Base-by-base conservation (phyloP, 2,113 vertebrate genomes). In the Corythoichthys intestinalis region DNA sequence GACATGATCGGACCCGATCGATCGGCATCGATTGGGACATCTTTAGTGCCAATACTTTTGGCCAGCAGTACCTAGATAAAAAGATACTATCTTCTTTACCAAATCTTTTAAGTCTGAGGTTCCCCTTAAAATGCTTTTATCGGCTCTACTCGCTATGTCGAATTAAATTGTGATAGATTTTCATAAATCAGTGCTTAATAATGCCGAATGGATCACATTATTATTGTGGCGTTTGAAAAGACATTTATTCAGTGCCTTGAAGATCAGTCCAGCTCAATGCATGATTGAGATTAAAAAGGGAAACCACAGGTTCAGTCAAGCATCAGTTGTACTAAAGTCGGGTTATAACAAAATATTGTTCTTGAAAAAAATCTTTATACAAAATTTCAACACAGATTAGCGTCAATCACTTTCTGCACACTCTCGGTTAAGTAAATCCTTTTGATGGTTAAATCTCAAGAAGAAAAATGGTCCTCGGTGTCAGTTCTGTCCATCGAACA, bases 171-270 rank as follows among this genome's bases (percentile, higher is more conserved):
- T 28, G 20, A 28, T 28, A n/a, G 6, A 53, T 7, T n/a, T 52
- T 17, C 17, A 7, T 17, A 53, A 53, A 53, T 20, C 6, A n/a
- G 50, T 53, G 50, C 50, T 20, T 4, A 53, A 53, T 8, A n/a
- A 53, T 53, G 17, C 8, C 53, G 11, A 35, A 11, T 35, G 54
- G 4, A 35, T 57, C 11, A 57, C 10, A 6, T 58, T 15, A 34
- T 58, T 6, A 58, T 34, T 14, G 34, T 58, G 39, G n/a, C 20
- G 73, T 71, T 85, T 88, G 85, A 81, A 87, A 83, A 81, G 73
- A 82, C 50, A 86, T 92, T 92, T 89, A 92, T 92, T 93, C 91
- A 91, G 92, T 92, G 90, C 91, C 81, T 85, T 81, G 75, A 83
- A 85, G 84, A 90, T 87, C 78, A 67, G 74, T 89, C 85, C 84